Percentiles rank a stretch among this genome's conserved stretches.
phyloP scores from a whole-genome alignment of 2,797 vertebrate species.

The Carcharodon carcharias region DNA sequence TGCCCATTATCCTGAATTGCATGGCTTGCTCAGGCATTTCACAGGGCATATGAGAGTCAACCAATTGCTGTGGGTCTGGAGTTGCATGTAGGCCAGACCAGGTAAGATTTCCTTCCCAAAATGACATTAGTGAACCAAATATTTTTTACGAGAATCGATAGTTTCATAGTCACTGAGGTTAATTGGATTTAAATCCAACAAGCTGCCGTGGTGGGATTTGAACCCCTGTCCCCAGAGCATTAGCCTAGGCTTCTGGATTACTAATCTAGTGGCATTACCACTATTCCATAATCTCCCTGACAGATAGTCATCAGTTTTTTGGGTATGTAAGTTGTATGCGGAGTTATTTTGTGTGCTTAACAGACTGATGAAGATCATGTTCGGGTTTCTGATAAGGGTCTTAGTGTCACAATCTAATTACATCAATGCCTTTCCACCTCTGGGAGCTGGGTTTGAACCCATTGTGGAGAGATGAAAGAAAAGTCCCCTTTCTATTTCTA shows the following conservation, averaged over 20 bases:
- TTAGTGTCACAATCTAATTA: background rate
- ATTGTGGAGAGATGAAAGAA: background rate
- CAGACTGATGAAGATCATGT: background rate
- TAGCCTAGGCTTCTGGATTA: too few relatives aligned
- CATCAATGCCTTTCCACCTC: too few relatives aligned
- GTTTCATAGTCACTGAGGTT: too few relatives aligned
- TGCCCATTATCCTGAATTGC: too few relatives aligned
- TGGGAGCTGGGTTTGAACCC: background rate
- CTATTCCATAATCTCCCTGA: background rate
- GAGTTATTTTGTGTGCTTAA: background rate
- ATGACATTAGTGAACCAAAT: background rate
- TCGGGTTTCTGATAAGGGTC: background rate
- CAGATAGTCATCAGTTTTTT: background rate
- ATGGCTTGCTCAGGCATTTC: background rate
- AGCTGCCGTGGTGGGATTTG: background rate
- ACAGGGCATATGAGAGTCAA: background rate
- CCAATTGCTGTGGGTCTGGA: too few relatives aligned
- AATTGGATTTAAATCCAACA: too few relatives aligned
- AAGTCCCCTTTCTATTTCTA: background rate
- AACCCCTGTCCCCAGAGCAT: background rate
- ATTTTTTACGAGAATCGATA: background rate
- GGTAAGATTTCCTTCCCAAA: background rate
- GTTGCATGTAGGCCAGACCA: background rate
- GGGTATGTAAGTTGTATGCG: background rate
- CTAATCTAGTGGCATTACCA: background rate